Evolutionary conservation across 2,113 vertebrate species (phyloP), one percentile per base, ranked within the genome.

Genomic region (Actinemys pallida): DNA sequence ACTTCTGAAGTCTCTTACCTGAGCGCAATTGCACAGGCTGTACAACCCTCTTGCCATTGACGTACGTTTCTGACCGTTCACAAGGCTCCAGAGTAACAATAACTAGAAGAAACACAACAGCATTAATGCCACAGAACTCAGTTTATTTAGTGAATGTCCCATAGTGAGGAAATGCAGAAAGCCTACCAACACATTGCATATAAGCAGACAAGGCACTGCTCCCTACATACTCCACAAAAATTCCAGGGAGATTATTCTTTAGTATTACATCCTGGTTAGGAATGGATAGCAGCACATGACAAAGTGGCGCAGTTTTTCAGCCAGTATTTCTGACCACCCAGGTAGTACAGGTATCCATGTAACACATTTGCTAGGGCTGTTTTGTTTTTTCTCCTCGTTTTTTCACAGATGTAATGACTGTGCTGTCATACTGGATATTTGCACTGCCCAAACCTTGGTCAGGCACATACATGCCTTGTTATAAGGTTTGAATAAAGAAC

Each of bases 11-110:
- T 5, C 35, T 49, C 97, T 98, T 95, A 99, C 99, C 99, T 98
- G 99, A 99, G 84, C 99, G 99, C 47, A 99, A 91, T 96, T 99
- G 99, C 88, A 99, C 99, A 1, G 99, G 98, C 81, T 99, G 98
- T 42, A 98, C 98, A 56, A 99, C 99, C 59, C 99, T 98, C 95
- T 99, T 99, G 96, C 99, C 99, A 10, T 99, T 99, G 87, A 99
- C 99, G 0, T 99, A 99, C 1, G 99, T 99, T 98, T 99, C 99
- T 0, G 99, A 99, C 80, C 98, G 98, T 89, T 99, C 99, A 92
- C 99, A 99, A 49, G 99, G 99, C 93, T 99, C 99, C 96, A 99
- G 93, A 83, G 98, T 98, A 86, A 99, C 99, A 24, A 99, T 98
- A 87, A 99, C 99, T 99, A 96, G 22, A 54, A 97, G 76, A 47